Evolutionary conservation across 2,888 invertebrate species (phyloP).

Genomic region (Caenorhabditis sp.): DNA sequence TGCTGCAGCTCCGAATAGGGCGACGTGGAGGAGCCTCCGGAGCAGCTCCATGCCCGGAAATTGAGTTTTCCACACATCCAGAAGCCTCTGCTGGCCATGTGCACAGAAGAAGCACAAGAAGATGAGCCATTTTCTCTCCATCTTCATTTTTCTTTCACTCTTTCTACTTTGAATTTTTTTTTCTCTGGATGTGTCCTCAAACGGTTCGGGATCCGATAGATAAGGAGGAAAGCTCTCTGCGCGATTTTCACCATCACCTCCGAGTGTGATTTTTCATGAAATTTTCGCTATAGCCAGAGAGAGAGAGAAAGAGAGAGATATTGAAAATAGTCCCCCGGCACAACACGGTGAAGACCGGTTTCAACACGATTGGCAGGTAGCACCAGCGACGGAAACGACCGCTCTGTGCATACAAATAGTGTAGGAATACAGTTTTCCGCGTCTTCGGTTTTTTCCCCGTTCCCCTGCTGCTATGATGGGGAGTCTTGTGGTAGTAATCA

Average conservation of each 20-base stretch:
- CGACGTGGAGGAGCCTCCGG: too few species aligned
- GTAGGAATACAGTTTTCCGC: constrained; percentile 7
- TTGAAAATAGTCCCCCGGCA: constrained; percentile 9
- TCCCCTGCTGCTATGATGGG: too few species aligned
- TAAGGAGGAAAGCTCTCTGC: background rate
- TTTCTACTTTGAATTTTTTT: background rate
- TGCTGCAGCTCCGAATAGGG: background rate
- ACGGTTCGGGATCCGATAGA: too few species aligned
- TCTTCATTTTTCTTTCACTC: background rate
- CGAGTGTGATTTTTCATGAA: constrained; percentile 29
- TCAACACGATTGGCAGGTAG: constrained; percentile 40
- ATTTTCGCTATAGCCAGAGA: background rate
- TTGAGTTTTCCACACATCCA: constrained; percentile 52
- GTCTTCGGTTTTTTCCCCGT: background rate
- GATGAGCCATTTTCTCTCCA: constrained; percentile 4
- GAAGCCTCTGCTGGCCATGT: background rate
- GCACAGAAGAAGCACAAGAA: constrained; percentile 26
- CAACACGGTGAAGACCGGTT: constrained; percentile 58
- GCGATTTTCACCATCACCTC: background rate
- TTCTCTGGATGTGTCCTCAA: background rate
- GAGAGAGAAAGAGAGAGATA: too few species aligned
- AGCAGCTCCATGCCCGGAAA: constrained; percentile 55
- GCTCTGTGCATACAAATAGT: constrained; percentile 22
- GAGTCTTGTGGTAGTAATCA: too few species aligned
- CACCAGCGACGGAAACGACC: background rate